phyloP scores from a whole-genome alignment of 2,797 vertebrate species.

The Lates japonicus region DNA sequence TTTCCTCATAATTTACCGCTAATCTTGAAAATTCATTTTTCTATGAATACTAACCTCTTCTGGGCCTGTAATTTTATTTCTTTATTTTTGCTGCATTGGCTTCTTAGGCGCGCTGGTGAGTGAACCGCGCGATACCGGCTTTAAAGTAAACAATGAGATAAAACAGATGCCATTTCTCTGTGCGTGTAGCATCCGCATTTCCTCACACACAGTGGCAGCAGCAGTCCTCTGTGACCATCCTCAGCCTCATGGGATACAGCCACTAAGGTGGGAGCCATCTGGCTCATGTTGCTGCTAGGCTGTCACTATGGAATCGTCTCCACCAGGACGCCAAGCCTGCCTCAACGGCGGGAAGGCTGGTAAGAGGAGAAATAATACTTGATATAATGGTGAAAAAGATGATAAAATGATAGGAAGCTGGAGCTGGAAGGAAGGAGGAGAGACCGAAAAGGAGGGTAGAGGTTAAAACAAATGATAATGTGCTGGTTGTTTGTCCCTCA shows the following conservation, averaged over 20 bases:
- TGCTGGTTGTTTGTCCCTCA: conserved; percentile 3
- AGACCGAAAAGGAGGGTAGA: background rate
- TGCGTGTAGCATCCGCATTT: conserved; percentile 8
- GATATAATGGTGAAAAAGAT: too few species aligned
- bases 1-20: too few species aligned
- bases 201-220: conserved; percentile 88
- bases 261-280: conserved; percentile 95
- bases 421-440: too few species aligned
- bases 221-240: conserved; percentile 89
- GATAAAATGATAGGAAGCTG: too few species aligned
- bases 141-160: background rate
- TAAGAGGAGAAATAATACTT: conserved; percentile 50
- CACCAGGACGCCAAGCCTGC: conserved; percentile 94
- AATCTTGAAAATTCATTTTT: too few species aligned
- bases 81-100: too few species aligned
- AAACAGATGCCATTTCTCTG: background rate
- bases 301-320: conserved; percentile 99
- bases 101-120: too few species aligned
- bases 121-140: background rate
- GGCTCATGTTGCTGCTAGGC: conserved; percentile 97
- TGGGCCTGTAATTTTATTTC: too few species aligned
- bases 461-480: background rate
- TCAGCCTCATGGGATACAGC: conserved; percentile 91
- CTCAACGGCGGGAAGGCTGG: conserved; percentile 94
- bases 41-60: too few species aligned